A percentile compares a stretch with the other conserved stretches of the same genome.
Evolutionary conservation across 2,888 invertebrate genomes (phyloP).

Genomic region (Diplazon laetatorius): DNA sequence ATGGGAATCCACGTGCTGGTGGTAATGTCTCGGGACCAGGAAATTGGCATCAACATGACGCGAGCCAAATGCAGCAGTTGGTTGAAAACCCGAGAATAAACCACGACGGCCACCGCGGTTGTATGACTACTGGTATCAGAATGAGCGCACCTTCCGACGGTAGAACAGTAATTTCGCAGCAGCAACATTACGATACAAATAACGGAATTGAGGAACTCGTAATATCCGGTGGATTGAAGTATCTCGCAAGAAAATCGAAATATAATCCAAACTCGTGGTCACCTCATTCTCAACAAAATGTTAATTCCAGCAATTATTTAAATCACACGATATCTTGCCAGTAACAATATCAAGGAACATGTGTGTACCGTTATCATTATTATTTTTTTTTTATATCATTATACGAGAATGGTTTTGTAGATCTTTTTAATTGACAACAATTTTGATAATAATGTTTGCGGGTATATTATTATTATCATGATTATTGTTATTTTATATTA

Average conservation of each 20-base stretch:
- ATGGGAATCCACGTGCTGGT: slow-evolving; percentile 28
- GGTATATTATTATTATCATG: too few species aligned
- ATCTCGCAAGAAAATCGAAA: slow-evolving; percentile 72
- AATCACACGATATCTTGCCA: slow-evolving; percentile 51
- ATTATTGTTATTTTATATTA: too few species aligned
- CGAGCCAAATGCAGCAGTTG: slow-evolving; percentile 65
- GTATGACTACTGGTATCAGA: slow-evolving; percentile 2
- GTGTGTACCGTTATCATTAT: not conserved
- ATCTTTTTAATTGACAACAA: not conserved
- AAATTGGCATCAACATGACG: slow-evolving; percentile 48
- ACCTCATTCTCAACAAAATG: slow-evolving; percentile 3
- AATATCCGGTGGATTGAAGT: slow-evolving; percentile 74
- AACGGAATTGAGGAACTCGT: slow-evolving; percentile 68
- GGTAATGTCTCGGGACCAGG: slow-evolving; percentile 1
- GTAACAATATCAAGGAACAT: slow-evolving; percentile 18
- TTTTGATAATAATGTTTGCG: not conserved
- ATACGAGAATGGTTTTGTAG: too few species aligned
- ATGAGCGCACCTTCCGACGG: not conserved
- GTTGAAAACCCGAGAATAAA: slow-evolving; percentile 58
- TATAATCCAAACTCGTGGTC: slow-evolving; percentile 62
- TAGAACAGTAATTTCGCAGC: slow-evolving; percentile 8
- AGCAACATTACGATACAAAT: slow-evolving; percentile 39
- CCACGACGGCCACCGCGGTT: too few species aligned
- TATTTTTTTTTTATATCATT: not conserved
- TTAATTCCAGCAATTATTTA: slow-evolving; percentile 37